Conservation (phyloP, 2,113 vertebrate genomes). For the Pseudonaja textilis region DNA sequence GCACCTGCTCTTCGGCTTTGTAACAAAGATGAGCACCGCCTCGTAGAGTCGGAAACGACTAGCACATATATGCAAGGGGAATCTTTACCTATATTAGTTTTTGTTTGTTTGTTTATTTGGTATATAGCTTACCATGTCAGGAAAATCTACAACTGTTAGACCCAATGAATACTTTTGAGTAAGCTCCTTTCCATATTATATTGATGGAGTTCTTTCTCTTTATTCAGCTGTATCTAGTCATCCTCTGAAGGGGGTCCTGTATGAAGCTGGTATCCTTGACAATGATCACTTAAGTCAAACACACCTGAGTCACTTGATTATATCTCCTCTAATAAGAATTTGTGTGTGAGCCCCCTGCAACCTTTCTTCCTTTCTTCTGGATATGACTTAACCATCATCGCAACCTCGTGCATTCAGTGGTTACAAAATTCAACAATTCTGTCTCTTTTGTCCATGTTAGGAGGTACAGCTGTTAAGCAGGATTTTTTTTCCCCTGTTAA, state of each 20-base stretch:
- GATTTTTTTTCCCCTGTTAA: neutral
- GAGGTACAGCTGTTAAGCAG: constrained; percentile 29
- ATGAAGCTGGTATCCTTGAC: neutral
- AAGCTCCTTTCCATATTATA: neutral
- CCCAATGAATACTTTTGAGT: neutral
- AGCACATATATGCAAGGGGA: no score
- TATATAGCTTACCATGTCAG: neutral
- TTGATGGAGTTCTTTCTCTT: neutral
- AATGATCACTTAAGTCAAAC: constrained; percentile 15
- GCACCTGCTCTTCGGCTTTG: no score
- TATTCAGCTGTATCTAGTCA: neutral
- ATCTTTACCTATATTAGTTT: no score
- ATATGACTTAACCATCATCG: neutral
- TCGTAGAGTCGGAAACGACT: no score
- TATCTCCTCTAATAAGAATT: neutral
- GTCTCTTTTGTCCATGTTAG: constrained; percentile 11
- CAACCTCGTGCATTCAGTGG: constrained; percentile 4
- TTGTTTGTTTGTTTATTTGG: neutral
- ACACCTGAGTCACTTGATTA: neutral
- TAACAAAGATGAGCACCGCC: no score
- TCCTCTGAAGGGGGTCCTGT: neutral
- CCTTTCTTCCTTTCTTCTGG: neutral
- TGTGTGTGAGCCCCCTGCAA: neutral
- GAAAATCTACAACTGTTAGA: neutral
- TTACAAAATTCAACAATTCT: constrained; percentile 15